Evolutionary conservation across 1,140 invertebrate species (phyloP).

Genomic region (Copidosoma floridanum): DNA sequence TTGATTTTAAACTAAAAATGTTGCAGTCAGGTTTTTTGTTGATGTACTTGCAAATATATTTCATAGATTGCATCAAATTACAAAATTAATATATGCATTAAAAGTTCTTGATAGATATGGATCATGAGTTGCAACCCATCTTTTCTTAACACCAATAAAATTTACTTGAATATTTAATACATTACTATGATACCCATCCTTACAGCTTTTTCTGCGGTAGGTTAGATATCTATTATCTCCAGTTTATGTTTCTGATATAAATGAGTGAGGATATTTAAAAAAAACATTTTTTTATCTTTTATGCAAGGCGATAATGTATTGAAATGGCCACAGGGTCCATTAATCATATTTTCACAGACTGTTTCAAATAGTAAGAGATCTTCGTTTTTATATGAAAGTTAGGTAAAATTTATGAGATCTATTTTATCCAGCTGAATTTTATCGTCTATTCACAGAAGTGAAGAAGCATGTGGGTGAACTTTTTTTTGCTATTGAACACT

Average conservation of each 20-base stretch:
- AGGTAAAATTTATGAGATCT: neutral
- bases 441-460: neutral
- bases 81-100: no score
- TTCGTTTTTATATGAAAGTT: neutral
- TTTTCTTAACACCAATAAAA: neutral
- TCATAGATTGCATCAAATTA: slow-evolving; percentile 36
- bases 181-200: slow-evolving; percentile 16
- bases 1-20: slow-evolving; percentile 8
- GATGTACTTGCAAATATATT: slow-evolving; percentile 37
- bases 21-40: slow-evolving; percentile 42
- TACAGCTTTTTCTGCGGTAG: slow-evolving; percentile 29
- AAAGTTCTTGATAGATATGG: slow-evolving; percentile 27
- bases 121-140: slow-evolving; percentile 36
- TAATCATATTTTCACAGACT: neutral
- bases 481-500: neutral
- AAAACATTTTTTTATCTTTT: neutral
- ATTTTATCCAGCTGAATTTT: neutral
- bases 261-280: neutral
- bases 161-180: neutral
- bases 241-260: slow-evolving; percentile 24
- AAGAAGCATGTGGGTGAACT: neutral
- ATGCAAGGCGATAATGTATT: neutral
- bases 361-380: neutral
- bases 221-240: slow-evolving; percentile 32
- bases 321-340: neutral